These are phyloP conservation scores for Tenebrosternarchus preto DNA, from an alignment of 2,113 vertebrate genomes.

Conservation along the genomic window DNA sequence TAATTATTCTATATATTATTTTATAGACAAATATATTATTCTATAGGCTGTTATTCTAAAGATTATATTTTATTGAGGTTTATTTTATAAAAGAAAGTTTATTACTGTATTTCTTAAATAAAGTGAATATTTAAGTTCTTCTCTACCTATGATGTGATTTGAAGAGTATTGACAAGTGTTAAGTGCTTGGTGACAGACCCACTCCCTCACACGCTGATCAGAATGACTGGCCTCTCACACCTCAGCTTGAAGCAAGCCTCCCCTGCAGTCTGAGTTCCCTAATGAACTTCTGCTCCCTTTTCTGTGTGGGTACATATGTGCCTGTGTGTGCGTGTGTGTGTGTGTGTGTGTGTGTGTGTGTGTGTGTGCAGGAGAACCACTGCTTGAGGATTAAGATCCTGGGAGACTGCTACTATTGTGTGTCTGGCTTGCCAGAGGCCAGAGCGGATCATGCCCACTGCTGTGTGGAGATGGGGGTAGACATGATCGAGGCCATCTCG, in stretches of 20 bases:
- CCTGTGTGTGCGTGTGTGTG: slow-evolving; percentile 24
- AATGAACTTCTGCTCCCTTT: slow-evolving; percentile 38
- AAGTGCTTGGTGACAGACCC: slow-evolving; percentile 20
- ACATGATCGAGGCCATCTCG: slow-evolving; percentile 98
- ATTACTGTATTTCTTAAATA: too few species aligned
- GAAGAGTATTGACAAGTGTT: slow-evolving; percentile 29
- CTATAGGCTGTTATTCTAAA: too few species aligned
- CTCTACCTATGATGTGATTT: not conserved
- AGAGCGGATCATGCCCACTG: slow-evolving; percentile 94
- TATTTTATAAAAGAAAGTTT: too few species aligned
- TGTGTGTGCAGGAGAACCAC: slow-evolving; percentile 85
- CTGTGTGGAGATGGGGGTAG: slow-evolving; percentile 96
- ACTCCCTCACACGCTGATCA: slow-evolving; percentile 20
- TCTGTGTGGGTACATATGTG: not conserved
- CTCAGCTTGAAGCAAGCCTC: slow-evolving; percentile 29
- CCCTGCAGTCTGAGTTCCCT: slow-evolving; percentile 29
- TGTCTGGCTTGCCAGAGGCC: slow-evolving; percentile 90
- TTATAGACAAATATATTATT: too few species aligned
- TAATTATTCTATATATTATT: not conserved
- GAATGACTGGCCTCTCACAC: slow-evolving; percentile 14
- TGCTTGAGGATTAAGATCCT: slow-evolving; percentile 96
- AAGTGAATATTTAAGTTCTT: not conserved
- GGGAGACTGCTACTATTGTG: slow-evolving; percentile 95
- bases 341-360: slow-evolving; percentile 7
- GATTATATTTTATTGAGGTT: too few species aligned